Percentiles rank a stretch among this genome's conserved stretches.
These are phyloP conservation scores for Lerista edwardsae DNA, from an alignment of 2,797 vertebrate genomes.

Conservation along the genomic window DNA sequence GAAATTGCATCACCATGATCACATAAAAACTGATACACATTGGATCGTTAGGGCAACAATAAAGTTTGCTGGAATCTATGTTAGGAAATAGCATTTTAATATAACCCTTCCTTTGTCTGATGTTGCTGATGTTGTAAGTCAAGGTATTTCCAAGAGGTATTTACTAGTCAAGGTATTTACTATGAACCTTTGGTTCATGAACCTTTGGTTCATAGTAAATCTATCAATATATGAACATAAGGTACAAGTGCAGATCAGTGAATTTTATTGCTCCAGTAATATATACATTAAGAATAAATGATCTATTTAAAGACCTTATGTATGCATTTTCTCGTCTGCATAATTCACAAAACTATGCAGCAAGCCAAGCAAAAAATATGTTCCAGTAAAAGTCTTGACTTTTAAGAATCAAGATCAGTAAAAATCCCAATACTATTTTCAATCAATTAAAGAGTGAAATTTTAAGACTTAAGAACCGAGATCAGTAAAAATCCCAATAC, in stretches of 20 bases:
- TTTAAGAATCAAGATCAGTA: constrained; percentile 3
- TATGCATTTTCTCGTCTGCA: neutral
- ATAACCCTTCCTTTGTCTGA: neutral
- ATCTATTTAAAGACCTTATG: constrained; percentile 21
- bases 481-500: neutral
- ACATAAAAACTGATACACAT: neutral
- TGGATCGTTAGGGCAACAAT: neutral
- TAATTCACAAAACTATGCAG: constrained; percentile 29
- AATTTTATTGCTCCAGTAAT: constrained; percentile 17
- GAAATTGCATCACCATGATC: neutral
- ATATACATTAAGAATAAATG: constrained; percentile 33
- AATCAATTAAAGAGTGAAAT: no score
- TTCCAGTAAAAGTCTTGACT: constrained; percentile 25
- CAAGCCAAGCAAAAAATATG: neutral
- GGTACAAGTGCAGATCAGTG: constrained; percentile 8
- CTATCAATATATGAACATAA: constrained; percentile 4
- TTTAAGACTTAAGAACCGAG: constrained; percentile 15
- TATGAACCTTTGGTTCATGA: neutral
- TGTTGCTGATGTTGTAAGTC: neutral
- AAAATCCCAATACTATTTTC: constrained; percentile 7
- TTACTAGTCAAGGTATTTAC: no score
- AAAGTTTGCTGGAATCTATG: neutral
- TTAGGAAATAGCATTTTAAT: constrained; percentile 2
- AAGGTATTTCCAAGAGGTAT: constrained; percentile 10
- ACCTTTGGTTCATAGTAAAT: neutral